phyloP scores from a whole-genome alignment of 2,113 vertebrate species.

The Phyllostomus hastatus region DNA sequence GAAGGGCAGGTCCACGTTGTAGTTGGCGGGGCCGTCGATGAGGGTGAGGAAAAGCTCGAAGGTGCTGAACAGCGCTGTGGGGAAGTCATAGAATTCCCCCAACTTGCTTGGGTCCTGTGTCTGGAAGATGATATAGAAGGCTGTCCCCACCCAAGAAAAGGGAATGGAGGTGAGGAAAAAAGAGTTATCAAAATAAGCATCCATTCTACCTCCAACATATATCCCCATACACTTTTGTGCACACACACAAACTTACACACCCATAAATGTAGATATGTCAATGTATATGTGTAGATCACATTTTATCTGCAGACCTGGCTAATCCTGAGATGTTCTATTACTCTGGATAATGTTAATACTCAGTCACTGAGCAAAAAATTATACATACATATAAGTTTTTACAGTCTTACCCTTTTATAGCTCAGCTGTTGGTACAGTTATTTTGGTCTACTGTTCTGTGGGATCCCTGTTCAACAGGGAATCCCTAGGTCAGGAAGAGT shows the following conservation, averaged over 20 bases:
- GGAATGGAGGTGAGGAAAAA: not conserved
- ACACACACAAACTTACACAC: not conserved
- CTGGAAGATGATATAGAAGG: conserved; percentile 93
- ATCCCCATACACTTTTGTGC: not conserved
- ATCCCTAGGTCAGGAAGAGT: not conserved
- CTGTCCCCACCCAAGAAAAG: conserved; percentile 75
- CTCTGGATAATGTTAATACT: not conserved
- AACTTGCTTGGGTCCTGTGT: conserved; percentile 86
- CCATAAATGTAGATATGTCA: not conserved
- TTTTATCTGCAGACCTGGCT: not conserved
- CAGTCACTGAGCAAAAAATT: not conserved
- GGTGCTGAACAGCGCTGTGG: conserved; percentile 90
- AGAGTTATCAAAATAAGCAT: conserved; percentile 3
- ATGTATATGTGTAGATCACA: not conserved
- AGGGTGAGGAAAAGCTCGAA: conserved; percentile 94
- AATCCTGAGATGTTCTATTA: not conserved
- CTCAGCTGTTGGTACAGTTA: not conserved
- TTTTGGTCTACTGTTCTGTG: not conserved
- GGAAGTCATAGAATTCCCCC: conserved; percentile 88
- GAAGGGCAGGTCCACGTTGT: conserved; percentile 85
- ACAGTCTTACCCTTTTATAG: not conserved
- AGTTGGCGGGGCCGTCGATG: conserved; percentile 93
- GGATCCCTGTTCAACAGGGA: not conserved
- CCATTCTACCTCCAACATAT: not conserved
- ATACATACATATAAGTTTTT: not conserved